Evolutionary conservation across 2,888 invertebrate species (phyloP).

Genomic region (Acanthosepion esculentum): DNA sequence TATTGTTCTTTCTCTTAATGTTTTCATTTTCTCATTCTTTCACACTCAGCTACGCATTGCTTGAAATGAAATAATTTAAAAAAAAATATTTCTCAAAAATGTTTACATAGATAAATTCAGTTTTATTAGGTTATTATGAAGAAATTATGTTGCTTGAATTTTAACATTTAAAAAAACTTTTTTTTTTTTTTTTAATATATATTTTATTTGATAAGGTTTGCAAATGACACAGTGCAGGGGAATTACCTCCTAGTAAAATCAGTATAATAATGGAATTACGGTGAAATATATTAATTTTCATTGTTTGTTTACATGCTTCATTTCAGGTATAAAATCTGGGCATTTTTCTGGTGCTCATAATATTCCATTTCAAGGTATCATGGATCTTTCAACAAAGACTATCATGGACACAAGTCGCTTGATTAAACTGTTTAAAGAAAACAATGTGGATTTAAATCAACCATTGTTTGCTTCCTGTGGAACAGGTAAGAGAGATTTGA

Average conservation of each 20-base stretch:
- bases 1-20: too few relatives aligned
- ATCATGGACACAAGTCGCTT: slow-evolving; percentile 64
- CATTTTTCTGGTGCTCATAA: slow-evolving; percentile 66
- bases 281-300: not conserved
- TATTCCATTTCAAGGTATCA: slow-evolving; percentile 62
- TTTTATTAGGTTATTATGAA: too few relatives aligned
- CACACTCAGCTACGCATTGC: too few relatives aligned
- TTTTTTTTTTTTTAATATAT: too few relatives aligned
- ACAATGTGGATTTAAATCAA: slow-evolving; percentile 63
- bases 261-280: not conserved
- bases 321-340: slow-evolving; percentile 68
- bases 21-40: too few relatives aligned
- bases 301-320: not conserved
- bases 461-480: slow-evolving; percentile 70
- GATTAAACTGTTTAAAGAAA: slow-evolving; percentile 59
- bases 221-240: not conserved
- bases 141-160: too few relatives aligned
- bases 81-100: too few relatives aligned
- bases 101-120: too few relatives aligned
- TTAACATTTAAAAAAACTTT: too few relatives aligned
- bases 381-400: slow-evolving; percentile 59
- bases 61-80: too few relatives aligned
- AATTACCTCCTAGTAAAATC: not conserved
- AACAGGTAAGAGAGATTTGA: slow-evolving; percentile 62
- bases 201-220: not conserved